A percentile compares a stretch with the other conserved stretches of the same genome.
Conservation (phyloP, 2,113 vertebrate species). For the Ptilorrhoa leucosticta region DNA sequence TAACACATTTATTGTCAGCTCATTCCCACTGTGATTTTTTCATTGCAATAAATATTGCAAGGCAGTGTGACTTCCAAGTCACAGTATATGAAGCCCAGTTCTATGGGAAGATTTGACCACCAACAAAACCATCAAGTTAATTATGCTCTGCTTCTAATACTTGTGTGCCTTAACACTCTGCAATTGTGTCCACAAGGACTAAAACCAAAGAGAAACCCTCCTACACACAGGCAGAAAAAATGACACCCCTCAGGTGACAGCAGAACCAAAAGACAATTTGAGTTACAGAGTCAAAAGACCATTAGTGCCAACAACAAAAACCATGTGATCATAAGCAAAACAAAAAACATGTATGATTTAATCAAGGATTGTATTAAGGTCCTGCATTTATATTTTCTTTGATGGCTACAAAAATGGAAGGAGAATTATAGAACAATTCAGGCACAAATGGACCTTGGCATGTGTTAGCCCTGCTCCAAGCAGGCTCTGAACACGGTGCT, state of each 20-base stretch:
- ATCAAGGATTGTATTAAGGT: neutral
- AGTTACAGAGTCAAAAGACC: neutral
- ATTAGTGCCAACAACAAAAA: neutral
- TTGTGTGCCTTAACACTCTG: neutral
- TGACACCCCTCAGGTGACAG: neutral
- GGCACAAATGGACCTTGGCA: neutral
- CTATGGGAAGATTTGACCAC: neutral
- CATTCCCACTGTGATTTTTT: neutral
- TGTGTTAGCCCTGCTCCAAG: neutral
- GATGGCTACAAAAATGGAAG: neutral
- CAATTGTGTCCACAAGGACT: neutral
- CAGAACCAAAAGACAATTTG: neutral
- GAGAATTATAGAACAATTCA: neutral
- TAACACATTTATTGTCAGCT: neutral
- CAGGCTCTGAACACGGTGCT: neutral
- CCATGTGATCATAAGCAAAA: neutral
- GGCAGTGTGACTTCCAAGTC: neutral
- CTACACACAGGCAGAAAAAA: neutral
- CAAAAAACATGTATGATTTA: neutral
- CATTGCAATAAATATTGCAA: neutral
- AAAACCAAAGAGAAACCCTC: neutral
- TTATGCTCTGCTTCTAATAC: neutral
- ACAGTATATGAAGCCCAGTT: neutral
- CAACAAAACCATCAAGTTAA: neutral
- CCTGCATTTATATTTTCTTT: neutral